Conservation (phyloP, 2,888 invertebrate species). For the Lordiphosa fenestrarum region DNA sequence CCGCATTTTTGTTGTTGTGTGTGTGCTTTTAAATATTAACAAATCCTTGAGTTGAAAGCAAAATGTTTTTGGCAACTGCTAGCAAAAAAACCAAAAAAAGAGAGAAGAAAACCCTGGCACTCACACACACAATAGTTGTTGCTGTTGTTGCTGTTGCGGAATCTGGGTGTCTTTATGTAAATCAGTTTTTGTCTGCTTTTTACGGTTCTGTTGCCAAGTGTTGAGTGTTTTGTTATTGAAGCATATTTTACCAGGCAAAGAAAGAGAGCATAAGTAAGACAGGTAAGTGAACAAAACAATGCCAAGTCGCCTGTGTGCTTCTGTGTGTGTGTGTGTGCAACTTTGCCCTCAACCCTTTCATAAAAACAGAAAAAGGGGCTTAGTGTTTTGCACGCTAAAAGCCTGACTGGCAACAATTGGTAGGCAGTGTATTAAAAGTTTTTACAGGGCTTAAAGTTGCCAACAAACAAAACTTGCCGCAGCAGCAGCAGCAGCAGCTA, state of each 20-base stretch:
- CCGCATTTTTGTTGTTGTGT: slow-evolving; percentile 11
- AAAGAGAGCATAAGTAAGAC: slow-evolving; percentile 4
- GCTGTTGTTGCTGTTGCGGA: slow-evolving; percentile 4
- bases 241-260: slow-evolving; percentile 47
- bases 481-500: slow-evolving; percentile 53
- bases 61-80: slow-evolving; percentile 32
- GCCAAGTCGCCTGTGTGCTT: slow-evolving; percentile 21
- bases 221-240: slow-evolving; percentile 75
- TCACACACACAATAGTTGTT: slow-evolving; percentile 37
- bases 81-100: slow-evolving; percentile 25
- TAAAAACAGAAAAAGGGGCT: slow-evolving; percentile 29
- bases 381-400: slow-evolving; percentile 66
- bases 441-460: slow-evolving; percentile 61
- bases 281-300: slow-evolving; percentile 41
- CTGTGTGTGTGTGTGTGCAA: slow-evolving; percentile 32
- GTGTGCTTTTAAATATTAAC: slow-evolving; percentile 52
- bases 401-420: slow-evolving; percentile 53
- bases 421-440: slow-evolving; percentile 65
- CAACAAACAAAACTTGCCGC: slow-evolving; percentile 51
- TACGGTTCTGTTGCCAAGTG: slow-evolving; percentile 42
- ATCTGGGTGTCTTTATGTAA: slow-evolving; percentile 53
- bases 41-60: slow-evolving; percentile 44
- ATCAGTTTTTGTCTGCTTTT: slow-evolving; percentile 56
- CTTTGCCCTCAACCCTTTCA: slow-evolving; percentile 30
- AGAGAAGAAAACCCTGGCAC: no score